Percentiles rank a stretch among this genome's conserved stretches.
These are phyloP conservation scores for Lycorma delicatula DNA, from an alignment of 1,140 invertebrate genomes.

Conservation along the genomic window DNA sequence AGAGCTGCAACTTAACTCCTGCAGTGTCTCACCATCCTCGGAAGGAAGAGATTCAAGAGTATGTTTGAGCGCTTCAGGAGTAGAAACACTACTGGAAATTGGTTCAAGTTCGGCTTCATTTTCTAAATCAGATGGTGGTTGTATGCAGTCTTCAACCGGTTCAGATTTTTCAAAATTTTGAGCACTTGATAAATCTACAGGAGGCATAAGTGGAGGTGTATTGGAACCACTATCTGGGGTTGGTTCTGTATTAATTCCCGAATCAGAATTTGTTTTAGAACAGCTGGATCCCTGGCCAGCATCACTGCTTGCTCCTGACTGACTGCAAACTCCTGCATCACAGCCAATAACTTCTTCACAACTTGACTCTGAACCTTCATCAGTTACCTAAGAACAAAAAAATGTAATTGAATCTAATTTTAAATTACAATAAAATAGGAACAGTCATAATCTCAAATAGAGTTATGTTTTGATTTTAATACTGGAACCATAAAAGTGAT, in stretches of 20 bases:
- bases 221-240: conserved; percentile 24
- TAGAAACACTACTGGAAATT: background rate
- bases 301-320: conserved; percentile 28
- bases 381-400: conserved; percentile 23
- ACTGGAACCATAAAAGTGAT: no score
- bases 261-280: conserved; percentile 28
- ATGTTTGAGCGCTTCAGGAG: background rate
- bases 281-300: conserved; percentile 21
- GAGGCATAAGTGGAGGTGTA: conserved; percentile 12
- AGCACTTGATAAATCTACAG: no score
- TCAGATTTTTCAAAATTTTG: background rate
- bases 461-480: no score
- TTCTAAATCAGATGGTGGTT: background rate
- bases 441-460: no score
- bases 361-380: conserved; percentile 29
- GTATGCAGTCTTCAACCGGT: background rate
- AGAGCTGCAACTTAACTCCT: background rate
- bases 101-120: background rate
- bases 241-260: conserved; percentile 26
- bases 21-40: background rate
- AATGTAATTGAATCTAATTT: background rate
- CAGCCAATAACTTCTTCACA: conserved; percentile 22
- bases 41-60: conserved; percentile 3
- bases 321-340: conserved; percentile 15
- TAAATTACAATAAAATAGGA: no score